These are phyloP conservation scores for Raja brachyura DNA, from an alignment of 2,113 vertebrate genomes.

Conservation along the genomic window DNA sequence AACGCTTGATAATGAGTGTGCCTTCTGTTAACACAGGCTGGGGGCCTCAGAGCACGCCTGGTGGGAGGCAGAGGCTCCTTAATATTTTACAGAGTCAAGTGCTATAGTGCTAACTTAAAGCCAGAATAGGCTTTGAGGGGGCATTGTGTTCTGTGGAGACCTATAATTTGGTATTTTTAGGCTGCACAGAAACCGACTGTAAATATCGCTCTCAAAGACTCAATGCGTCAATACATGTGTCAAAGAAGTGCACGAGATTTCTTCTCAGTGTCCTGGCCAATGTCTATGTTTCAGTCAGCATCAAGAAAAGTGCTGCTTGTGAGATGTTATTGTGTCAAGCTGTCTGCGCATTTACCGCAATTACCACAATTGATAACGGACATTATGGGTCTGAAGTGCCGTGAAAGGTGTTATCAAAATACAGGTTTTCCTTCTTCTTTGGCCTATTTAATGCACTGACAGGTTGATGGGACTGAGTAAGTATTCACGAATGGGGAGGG, in stretches of 20 bases:
- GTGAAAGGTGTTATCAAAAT: no score
- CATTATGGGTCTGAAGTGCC: no score
- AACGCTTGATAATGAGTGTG: conserved; percentile 4
- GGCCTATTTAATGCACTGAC: background rate
- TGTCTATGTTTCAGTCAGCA: no score
- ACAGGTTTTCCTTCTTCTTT: no score
- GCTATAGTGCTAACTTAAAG: background rate
- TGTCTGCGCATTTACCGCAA: no score
- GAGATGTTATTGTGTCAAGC: no score
- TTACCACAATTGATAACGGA: no score
- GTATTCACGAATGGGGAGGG: background rate
- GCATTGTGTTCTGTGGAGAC: background rate
- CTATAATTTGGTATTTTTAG: background rate
- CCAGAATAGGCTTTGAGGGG: background rate
- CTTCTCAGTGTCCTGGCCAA: no score
- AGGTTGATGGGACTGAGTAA: background rate
- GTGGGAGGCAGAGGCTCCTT: background rate
- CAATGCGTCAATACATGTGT: background rate
- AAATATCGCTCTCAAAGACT: background rate
- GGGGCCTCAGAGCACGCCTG: background rate
- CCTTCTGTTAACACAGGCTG: conserved; percentile 11
- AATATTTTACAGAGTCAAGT: conserved; percentile 32
- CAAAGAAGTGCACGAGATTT: no score
- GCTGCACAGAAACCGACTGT: background rate
- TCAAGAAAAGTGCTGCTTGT: no score